phyloP scores from a whole-genome alignment of 2,113 vertebrate species.

The Ciconia stormi region DNA sequence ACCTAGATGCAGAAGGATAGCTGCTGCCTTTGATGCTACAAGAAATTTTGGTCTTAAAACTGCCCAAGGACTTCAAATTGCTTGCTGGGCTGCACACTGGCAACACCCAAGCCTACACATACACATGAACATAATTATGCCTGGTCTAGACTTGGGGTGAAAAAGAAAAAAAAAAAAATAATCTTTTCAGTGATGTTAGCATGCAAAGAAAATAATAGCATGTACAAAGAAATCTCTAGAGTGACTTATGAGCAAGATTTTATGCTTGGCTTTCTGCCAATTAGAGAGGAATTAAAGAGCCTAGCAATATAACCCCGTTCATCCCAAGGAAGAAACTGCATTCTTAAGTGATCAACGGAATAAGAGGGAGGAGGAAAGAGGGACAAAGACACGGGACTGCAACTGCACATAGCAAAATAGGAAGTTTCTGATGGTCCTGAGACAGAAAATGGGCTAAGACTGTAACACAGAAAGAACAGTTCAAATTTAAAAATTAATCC shows the following conservation, averaged over 20 bases:
- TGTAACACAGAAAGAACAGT: rapidly evolving
- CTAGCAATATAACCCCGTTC: background rate
- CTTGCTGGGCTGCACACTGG: background rate
- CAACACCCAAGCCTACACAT: constrained; percentile 11
- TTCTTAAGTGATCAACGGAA: background rate
- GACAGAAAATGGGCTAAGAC: background rate
- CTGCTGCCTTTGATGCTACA: constrained; percentile 14
- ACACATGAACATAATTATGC: background rate
- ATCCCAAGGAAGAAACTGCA: background rate
- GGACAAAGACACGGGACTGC: background rate
- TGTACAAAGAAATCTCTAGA: constrained; percentile 45
- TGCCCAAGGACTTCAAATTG: constrained; percentile 9
- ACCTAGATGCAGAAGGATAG: background rate
- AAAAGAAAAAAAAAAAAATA: background rate
- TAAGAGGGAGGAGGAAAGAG: background rate
- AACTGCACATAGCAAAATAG: background rate
- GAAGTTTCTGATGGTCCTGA: background rate
- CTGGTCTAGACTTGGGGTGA: constrained; percentile 27
- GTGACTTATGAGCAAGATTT: constrained; percentile 39
- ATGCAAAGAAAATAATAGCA: constrained; percentile 25
- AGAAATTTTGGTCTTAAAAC: constrained; percentile 6
- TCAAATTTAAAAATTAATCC: background rate
- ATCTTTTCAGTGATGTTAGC: background rate
- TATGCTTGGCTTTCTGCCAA: constrained; percentile 38
- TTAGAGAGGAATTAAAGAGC: constrained; percentile 26